Evolutionary conservation across 1,140 invertebrate genomes (phyloP), one percentile per base, ranked within the genome.

Genomic region (Conus ventricosus): DNA sequence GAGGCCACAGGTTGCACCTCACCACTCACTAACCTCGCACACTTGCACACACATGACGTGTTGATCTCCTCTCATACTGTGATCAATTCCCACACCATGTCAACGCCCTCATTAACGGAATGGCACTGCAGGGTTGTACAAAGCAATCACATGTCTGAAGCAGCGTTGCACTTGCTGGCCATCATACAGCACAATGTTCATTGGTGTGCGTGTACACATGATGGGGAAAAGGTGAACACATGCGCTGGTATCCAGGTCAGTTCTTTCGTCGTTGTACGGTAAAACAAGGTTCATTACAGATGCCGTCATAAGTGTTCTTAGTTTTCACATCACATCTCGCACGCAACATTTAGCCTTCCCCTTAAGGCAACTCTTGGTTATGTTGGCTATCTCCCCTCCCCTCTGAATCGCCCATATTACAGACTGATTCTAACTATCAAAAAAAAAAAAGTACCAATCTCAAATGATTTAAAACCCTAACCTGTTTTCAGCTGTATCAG

Each of bases 61-160:
- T 11, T 11, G 57, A 15, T 60, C 15, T 60, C 15, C 57, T 60
- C 57, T 11, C 57, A 15, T 4, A 60, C 15, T 11, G 15, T 60
- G 57, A 15, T 15, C 57, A 60, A 60, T 15, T 60, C 57, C 57
- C 57, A 60, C 57, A 60, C 57, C 57, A 60, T 84, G 5, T 84
- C 57, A 13, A 75, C 27, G 85, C 85, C 85, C 85, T 87, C 71
- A 76, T 76, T n/a, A 57, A 75, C 75, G 85, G 85, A 87, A 87
- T 87, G 85, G 85, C 85, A 87, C 75, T 57, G 75, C 51, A 75
- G 13, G 71, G 71, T 67, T 87, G 51, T 78, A 76, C 27, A 78
- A 67, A 78, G 71, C 57, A 54, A 84, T 87, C 85, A 87, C 75
- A 84, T 23, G 67, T 17, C 67, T 71, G 67, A n/a, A 13, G 7